Evolutionary conservation across 2,888 invertebrate genomes (phyloP).

Genomic region (Spilarctia lutea): DNA sequence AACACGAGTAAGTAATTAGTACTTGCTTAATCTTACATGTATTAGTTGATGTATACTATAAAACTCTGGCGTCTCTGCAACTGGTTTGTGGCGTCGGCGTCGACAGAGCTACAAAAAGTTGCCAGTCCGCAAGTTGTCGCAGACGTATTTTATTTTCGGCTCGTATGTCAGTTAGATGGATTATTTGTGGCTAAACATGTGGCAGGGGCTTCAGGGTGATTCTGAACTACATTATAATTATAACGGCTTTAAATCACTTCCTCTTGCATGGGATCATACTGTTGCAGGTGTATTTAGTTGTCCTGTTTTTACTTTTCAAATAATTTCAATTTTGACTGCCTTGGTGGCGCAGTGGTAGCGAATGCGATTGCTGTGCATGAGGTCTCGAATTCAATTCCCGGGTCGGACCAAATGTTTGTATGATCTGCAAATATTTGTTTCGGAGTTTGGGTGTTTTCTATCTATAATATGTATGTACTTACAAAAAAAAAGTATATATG

Average conservation of each 20-base stretch:
- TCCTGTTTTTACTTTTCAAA: background rate
- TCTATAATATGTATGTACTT: too few species aligned
- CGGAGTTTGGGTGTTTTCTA: too few species aligned
- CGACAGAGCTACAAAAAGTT: conserved; percentile 13
- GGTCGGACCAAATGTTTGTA: too few species aligned
- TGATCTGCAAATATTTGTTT: too few species aligned
- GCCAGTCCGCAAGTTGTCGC: background rate
- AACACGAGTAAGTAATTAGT: too few species aligned
- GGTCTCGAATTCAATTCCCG: too few species aligned
- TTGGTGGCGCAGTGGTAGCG: too few species aligned
- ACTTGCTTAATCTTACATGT: too few species aligned
- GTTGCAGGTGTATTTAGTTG: background rate
- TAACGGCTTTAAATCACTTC: background rate
- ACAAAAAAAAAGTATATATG: too few species aligned
- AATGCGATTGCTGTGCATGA: too few species aligned
- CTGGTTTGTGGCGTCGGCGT: background rate
- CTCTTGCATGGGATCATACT: background rate
- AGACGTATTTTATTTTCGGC: conserved; percentile 18
- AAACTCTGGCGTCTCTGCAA: background rate
- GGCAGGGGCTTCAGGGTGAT: conserved; percentile 7
- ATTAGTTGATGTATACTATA: too few species aligned
- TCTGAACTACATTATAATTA: conserved; percentile 13
- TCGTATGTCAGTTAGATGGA: conserved; percentile 20
- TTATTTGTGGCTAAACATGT: conserved; percentile 26
- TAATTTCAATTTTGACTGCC: too few species aligned